Base-by-base conservation (phyloP, 2,888 invertebrate species). In the Andrena fulva region DNA sequence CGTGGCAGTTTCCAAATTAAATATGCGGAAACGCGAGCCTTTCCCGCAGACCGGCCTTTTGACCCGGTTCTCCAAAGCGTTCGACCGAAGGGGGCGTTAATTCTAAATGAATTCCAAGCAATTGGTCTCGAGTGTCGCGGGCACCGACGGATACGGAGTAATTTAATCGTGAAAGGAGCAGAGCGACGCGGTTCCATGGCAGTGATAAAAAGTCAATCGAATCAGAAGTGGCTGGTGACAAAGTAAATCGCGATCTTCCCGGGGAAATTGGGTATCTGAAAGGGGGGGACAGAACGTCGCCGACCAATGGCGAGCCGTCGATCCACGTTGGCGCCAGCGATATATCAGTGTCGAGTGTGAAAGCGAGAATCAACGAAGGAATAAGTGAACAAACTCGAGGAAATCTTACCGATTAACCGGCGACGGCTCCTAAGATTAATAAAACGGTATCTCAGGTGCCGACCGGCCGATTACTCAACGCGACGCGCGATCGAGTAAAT, bases 221-320 rank as follows among this genome's bases (percentile, higher is more conserved):
- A 86, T 75, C 84, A 31, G 69, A 67, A 69, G 48, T 59, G 77
- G 48, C 66, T 71, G 62, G 72, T 70, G 78, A 80, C 74, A 71
- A 80, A 79, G 66, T 78, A 85, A 78, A 75, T 80, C 79, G 79
- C 64, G 84, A 75, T 82, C 78, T 78, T 83, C 87, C 81, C 71
- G 68, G 75, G 84, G 77, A 84, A 87, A 87, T 84, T 83, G 85
- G 81, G 80, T 82, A 82, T 82, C 82, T 70, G 64, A 77, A 70
- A 77, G 66, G 82, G 35, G 75, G 35, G 76, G 29, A 68, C 50
- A 35, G 76, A 81, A 84, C 72, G 72, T 52, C 77, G 82, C 69
- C 75, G 84, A 81, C 85, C 80, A 75, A 80, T 80, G 80, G 77
- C 62, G 76, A 78, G 68, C 74, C 80, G 85, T 85, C 82, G 77